phyloP scores from a whole-genome alignment of 1,140 invertebrate species.

The Lysiphlebus fabarum region DNA sequence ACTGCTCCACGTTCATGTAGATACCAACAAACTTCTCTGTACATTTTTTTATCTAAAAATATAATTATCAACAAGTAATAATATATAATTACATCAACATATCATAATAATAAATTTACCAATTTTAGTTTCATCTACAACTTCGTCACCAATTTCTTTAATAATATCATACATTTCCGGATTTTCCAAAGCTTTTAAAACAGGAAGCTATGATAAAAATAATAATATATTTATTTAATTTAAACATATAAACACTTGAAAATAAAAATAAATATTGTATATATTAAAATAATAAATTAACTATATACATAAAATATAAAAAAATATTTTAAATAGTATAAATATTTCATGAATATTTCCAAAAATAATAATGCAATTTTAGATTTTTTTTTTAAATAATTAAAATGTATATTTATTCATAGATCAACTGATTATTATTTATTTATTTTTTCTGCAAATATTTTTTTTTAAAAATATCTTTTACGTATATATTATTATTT shows the following conservation, averaged over 20 bases:
- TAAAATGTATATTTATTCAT: too few relatives aligned
- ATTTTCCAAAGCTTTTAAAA: constrained; percentile 73
- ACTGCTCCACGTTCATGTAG: constrained; percentile 90
- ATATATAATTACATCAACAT: not conserved
- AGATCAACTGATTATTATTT: too few relatives aligned
- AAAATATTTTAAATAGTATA: too few relatives aligned
- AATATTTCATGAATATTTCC: too few relatives aligned
- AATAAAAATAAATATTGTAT: too few relatives aligned
- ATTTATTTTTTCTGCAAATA: too few relatives aligned
- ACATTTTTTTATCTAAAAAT: constrained; percentile 63
- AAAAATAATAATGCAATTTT: too few relatives aligned
- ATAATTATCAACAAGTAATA: not conserved
- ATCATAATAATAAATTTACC: constrained; percentile 30
- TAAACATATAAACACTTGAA: too few relatives aligned
- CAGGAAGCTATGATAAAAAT: constrained; percentile 60
- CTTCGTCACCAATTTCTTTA: constrained; percentile 58
- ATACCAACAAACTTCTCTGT: constrained; percentile 89
- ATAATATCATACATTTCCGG: constrained; percentile 79
- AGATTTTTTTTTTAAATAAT: too few relatives aligned
- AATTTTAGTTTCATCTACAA: constrained; percentile 46
- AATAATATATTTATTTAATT: not conserved
- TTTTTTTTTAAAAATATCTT: not conserved
- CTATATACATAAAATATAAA: too few relatives aligned
- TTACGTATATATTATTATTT: not conserved
- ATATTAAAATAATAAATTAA: too few relatives aligned